Conservation (phyloP, 2,797 vertebrate genomes). For the Benthosema pterotum region DNA sequence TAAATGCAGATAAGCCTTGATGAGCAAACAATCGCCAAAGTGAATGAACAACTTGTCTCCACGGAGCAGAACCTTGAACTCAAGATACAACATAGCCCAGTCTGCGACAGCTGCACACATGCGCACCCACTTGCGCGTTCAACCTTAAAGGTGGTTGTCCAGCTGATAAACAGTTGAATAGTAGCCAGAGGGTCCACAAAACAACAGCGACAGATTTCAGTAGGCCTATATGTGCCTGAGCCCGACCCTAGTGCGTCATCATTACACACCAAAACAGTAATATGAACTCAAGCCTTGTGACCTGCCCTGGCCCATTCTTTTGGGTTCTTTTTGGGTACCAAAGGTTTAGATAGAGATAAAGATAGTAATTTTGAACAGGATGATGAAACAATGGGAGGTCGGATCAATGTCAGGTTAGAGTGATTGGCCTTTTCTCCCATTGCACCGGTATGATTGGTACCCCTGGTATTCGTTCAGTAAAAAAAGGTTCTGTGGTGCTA, state of each 20-base stretch:
- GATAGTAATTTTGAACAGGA: too few relatives aligned
- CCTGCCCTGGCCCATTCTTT: background rate
- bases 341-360: too few relatives aligned
- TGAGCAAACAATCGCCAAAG: conserved; percentile 51
- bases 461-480: too few relatives aligned
- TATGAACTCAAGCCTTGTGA: conserved; percentile 18
- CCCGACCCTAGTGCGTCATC: conserved; percentile 57
- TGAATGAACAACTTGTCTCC: conserved; percentile 52
- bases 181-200: background rate
- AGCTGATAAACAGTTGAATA: conserved; percentile 6
- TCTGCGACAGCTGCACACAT: background rate
- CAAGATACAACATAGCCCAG: conserved; percentile 7
- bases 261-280: conserved; percentile 30
- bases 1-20: conserved; percentile 58
- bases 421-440: too few relatives aligned
- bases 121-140: background rate
- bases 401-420: too few relatives aligned
- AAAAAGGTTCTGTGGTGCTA: too few relatives aligned
- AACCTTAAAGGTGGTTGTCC: too few relatives aligned
- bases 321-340: too few relatives aligned
- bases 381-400: too few relatives aligned
- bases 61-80: conserved; percentile 60
- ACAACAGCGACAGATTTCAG: conserved; percentile 38
- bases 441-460: too few relatives aligned
- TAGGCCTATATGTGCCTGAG: conserved; percentile 37